Percentiles rank a stretch among this genome's conserved stretches.
Evolutionary conservation across 2,888 invertebrate genomes (phyloP).

Genomic region (Chloroclystis v-ata): DNA sequence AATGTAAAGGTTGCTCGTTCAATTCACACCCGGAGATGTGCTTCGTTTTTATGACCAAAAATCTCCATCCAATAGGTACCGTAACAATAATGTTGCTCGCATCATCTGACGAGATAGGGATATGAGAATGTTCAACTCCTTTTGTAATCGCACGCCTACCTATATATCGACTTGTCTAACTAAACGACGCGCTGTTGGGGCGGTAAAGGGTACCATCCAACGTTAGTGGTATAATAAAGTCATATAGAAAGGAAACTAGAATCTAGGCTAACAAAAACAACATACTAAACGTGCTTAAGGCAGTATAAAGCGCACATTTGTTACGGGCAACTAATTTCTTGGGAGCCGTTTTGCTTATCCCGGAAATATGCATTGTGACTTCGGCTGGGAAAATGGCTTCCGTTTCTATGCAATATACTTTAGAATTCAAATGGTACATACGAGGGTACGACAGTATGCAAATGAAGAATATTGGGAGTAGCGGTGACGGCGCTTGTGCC

Average conservation of each 20-base stretch:
- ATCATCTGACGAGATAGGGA: constrained; percentile 1
- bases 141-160: constrained; percentile 12
- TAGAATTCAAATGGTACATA: constrained; percentile 2
- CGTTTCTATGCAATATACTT: background rate
- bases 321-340: background rate
- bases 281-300: too few species aligned
- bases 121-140: constrained; percentile 25
- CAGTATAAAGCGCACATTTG: too few species aligned
- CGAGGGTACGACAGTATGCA: constrained; percentile 54
- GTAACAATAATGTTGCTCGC: constrained; percentile 2
- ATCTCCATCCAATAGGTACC: background rate
- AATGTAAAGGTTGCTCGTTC: constrained; percentile 5
- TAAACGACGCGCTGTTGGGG: constrained; percentile 47
- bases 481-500: constrained; percentile 46
- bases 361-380: too few species aligned
- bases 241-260: constrained; percentile 7
- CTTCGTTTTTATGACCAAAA: constrained; percentile 2
- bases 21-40: background rate
- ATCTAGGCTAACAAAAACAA: background rate
- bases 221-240: background rate
- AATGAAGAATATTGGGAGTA: constrained; percentile 68
- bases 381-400: too few species aligned
- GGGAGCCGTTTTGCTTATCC: too few species aligned
- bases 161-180: constrained; percentile 27
- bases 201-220: constrained; percentile 22